Percentiles rank a stretch among this genome's conserved stretches.
phyloP scores from a whole-genome alignment of 2,797 vertebrate genomes.

The Selene dorsalis region DNA sequence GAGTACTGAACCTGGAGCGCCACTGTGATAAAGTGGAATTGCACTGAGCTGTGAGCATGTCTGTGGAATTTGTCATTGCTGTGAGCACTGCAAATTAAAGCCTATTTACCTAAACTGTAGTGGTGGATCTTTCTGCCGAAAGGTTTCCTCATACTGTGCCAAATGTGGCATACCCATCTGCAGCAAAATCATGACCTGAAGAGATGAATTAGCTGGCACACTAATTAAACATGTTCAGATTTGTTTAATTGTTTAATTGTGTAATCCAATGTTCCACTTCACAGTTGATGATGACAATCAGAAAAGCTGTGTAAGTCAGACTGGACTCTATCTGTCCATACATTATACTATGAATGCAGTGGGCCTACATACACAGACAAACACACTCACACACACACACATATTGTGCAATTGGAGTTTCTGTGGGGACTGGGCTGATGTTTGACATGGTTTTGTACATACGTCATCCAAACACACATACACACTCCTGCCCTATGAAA shows the following conservation, averaged over 20 bases:
- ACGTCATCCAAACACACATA: slow-evolving; percentile 18
- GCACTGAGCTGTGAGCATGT: not conserved
- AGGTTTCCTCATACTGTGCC: not conserved
- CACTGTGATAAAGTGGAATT: not conserved
- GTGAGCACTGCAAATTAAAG: not conserved
- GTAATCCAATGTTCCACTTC: not conserved
- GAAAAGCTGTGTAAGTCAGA: too few relatives aligned
- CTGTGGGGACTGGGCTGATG: slow-evolving; percentile 17
- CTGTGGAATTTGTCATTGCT: not conserved
- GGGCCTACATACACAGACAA: too few relatives aligned
- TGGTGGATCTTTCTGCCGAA: not conserved
- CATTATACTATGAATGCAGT: not conserved
- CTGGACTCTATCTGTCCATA: not conserved
- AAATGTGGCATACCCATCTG: not conserved
- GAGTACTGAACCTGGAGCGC: too few relatives aligned
- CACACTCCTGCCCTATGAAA: slow-evolving; percentile 20
- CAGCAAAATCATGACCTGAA: not conserved
- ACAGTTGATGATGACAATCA: not conserved
- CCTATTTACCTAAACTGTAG: not conserved
- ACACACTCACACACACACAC: not conserved
- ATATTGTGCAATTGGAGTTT: slow-evolving; percentile 6
- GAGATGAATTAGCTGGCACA: not conserved
- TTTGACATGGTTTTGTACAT: slow-evolving; percentile 10
- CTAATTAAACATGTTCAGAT: slow-evolving; percentile 6
- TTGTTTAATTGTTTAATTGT: too few relatives aligned